Evolutionary conservation across 2,888 invertebrate species (phyloP), one percentile per base, ranked within the genome.

Genomic region (Drosophila vallismaia): DNA sequence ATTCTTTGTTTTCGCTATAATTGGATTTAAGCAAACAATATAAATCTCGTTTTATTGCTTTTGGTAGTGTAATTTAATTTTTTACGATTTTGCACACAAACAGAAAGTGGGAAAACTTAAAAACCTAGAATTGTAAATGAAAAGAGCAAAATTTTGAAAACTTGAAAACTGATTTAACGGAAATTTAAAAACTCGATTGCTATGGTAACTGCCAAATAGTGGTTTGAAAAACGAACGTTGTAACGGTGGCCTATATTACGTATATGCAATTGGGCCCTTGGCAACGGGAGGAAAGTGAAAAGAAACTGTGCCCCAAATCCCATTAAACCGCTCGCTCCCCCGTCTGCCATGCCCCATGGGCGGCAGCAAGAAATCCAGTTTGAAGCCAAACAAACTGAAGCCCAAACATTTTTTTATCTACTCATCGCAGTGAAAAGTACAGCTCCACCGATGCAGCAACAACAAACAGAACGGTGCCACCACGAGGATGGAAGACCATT

Each of bases 51-150:
- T 86, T 86, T 77, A 77, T 84, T 79, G 72, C 75, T 63, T 72
- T 33, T 76, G 73, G 72, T 54, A 75, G 60, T 72, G 88, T 68
- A 86, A 88, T 88, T 88, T 79, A 88, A 79, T 84, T 89, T 88
- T 89, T 88, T 88, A 88, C 86, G 86, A 86, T 88, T 89, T 88
- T 88, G 89, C 83, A 89, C 89, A 77, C 71, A 69, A 78, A 88
- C 77, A 76, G 60, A 76, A 2, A 19, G 59, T 63, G 48, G 19
- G 52, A 36, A 69, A 70, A 46, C 9, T 42, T 31, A 24, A 44
- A 44, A 29, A 3, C 3, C 4, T 4, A 50, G 49, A 62, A 49
- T 59, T 46, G n/a, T n/a, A 14, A 44, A 58, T 10, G 19, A 33
- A 54, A 49, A 40, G 36, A 38, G 44, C 10, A 8, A 28, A 14